Percentiles rank a stretch among this genome's conserved stretches.
phyloP scores from a whole-genome alignment of 1,140 invertebrate species.

The Orussus abietinus region DNA sequence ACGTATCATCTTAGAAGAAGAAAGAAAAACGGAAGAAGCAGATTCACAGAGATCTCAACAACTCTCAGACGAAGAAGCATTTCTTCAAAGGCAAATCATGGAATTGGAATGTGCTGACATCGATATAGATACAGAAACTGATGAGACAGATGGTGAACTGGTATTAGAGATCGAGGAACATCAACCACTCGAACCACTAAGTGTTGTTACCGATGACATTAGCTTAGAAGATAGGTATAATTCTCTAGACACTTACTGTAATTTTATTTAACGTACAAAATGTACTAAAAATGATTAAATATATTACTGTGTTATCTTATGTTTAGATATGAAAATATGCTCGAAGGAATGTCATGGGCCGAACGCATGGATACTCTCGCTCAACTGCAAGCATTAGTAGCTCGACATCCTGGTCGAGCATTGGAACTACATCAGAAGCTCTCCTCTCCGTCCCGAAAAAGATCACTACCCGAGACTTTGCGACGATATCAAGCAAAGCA shows the following conservation, averaged over 20 bases:
- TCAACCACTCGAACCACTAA: conserved; percentile 29
- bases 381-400: conserved; percentile 71
- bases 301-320: conserved; percentile 1
- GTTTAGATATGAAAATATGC: conserved; percentile 65
- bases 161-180: conserved; percentile 59
- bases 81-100: conserved; percentile 73
- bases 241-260: not conserved
- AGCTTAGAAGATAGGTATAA: conserved; percentile 45
- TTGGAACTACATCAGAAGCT: conserved; percentile 90
- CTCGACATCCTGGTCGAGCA: conserved; percentile 82
- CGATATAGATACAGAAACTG: conserved; percentile 76
- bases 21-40: conserved; percentile 52
- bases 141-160: conserved; percentile 71
- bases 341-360: conserved; percentile 74
- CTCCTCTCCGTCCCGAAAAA: conserved; percentile 82
- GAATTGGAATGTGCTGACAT: conserved; percentile 77
- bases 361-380: conserved; percentile 75
- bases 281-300: conserved; percentile 1
- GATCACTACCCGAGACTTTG: conserved; percentile 74
- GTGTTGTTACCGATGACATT: conserved; percentile 36
- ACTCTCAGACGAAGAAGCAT: conserved; percentile 75
- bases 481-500: conserved; percentile 84
- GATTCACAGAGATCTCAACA: conserved; percentile 56
- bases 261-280: conserved; percentile 9
- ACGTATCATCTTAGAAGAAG: conserved; percentile 52